Conservation (phyloP, 2,888 invertebrate species). For the Nomada goodeniana region DNA sequence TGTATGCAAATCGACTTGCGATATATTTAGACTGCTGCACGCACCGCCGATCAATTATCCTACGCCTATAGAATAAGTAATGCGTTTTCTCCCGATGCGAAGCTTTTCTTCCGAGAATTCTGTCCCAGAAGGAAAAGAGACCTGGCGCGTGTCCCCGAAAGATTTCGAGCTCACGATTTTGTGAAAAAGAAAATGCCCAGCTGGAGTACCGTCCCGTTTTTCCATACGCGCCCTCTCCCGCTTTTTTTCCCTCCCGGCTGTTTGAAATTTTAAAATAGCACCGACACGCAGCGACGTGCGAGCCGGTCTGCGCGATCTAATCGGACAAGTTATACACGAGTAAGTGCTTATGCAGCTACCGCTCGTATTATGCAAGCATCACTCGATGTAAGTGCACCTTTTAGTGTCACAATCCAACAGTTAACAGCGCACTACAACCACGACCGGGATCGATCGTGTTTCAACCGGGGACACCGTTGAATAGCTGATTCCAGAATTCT, state of each 20-base stretch:
- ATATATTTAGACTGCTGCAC: constrained; percentile 30
- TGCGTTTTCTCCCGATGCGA: neutral
- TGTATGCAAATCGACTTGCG: constrained; percentile 30
- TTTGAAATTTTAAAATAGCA: constrained; percentile 49
- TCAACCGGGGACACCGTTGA: constrained; percentile 41
- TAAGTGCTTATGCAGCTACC: constrained; percentile 66
- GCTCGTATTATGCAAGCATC: constrained; percentile 74
- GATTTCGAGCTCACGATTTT: neutral
- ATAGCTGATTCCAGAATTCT: constrained; percentile 66
- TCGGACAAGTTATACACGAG: constrained; percentile 69
- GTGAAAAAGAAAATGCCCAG: neutral
- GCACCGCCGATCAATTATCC: constrained; percentile 18
- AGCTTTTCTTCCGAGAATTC: neutral
- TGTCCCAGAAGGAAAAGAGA: too few species aligned
- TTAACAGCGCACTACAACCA: constrained; percentile 60
- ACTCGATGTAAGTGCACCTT: constrained; percentile 70
- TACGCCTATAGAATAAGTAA: constrained; percentile 12
- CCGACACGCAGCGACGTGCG: constrained; percentile 42
- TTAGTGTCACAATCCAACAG: constrained; percentile 68
- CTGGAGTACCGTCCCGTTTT: too few species aligned
- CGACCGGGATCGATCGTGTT: constrained; percentile 62
- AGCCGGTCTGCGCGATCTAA: constrained; percentile 64
- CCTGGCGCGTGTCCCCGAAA: neutral
- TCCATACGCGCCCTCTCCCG: neutral
- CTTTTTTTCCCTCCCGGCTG: neutral